A percentile compares a stretch with the other conserved stretches of the same genome.
Evolutionary conservation across 2,888 invertebrate genomes (phyloP).

Genomic region (Mallateleia sp.): DNA sequence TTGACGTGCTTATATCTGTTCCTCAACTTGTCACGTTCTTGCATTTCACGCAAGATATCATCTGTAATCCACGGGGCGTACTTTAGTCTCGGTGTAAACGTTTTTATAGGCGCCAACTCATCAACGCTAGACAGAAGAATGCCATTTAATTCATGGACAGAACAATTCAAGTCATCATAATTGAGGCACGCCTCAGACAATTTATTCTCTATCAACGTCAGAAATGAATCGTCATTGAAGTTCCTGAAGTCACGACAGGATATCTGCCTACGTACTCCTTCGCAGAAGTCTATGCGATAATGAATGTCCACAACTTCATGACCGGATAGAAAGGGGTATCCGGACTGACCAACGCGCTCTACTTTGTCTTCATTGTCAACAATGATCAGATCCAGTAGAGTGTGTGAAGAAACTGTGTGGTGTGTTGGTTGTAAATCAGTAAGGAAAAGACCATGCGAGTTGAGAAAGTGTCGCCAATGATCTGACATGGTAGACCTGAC

Average conservation of each 20-base stretch:
- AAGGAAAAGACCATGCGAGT: not conserved
- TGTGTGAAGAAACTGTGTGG: slow-evolving; percentile 4
- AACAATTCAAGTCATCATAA: not conserved
- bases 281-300: not conserved
- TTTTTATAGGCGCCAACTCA: slow-evolving; percentile 8
- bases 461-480: not conserved
- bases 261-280: not conserved
- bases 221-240: not conserved
- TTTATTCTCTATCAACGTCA: not conserved
- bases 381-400: slow-evolving; percentile 18
- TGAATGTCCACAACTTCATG: slow-evolving; percentile 16
- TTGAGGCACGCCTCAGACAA: not conserved
- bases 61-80: slow-evolving; percentile 23
- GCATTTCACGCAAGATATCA: not conserved
- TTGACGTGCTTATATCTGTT: not conserved
- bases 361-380: not conserved
- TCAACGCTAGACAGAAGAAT: not conserved
- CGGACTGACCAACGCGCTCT: not conserved
- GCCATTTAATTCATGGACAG: not conserved
- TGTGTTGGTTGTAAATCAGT: not conserved
- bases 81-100: not conserved
- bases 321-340: slow-evolving; percentile 38
- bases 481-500: not conserved
- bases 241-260: not conserved
- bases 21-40: slow-evolving; percentile 28